These are phyloP conservation scores for Thaumetopoea pityocampa DNA, from an alignment of 1,140 invertebrate genomes.

Conservation along the genomic window DNA sequence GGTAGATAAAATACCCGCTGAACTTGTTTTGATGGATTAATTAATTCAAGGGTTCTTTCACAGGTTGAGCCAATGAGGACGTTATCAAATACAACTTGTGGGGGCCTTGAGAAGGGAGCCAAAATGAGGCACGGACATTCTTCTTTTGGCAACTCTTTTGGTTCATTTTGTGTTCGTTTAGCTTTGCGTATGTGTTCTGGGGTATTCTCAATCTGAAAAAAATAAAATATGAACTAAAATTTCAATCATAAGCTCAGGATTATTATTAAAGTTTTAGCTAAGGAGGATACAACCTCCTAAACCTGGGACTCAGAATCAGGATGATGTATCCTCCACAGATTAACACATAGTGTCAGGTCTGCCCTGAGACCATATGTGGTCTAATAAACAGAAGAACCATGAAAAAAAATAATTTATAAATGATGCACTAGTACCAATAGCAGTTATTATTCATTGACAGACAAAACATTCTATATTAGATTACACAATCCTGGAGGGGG, in stretches of 20 bases:
- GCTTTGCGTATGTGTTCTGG: constrained; percentile 55
- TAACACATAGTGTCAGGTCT: too few relatives aligned
- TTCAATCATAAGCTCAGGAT: not conserved
- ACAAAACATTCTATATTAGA: too few relatives aligned
- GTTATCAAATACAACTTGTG: constrained; percentile 80
- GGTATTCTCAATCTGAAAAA: constrained; percentile 66
- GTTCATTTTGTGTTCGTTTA: constrained; percentile 26
- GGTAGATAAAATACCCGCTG: constrained; percentile 66
- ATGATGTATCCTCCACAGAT: too few relatives aligned
- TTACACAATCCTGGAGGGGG: too few relatives aligned
- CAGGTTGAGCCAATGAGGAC: constrained; percentile 75
- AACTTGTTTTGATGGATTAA: constrained; percentile 75
- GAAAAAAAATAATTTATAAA: too few relatives aligned
- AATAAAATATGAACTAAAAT: constrained; percentile 2
- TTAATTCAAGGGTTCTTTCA: constrained; percentile 73
- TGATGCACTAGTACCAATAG: too few relatives aligned
- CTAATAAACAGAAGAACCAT: too few relatives aligned
- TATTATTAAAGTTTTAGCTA: not conserved
- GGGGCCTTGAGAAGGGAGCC: constrained; percentile 78
- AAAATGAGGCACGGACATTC: constrained; percentile 69
- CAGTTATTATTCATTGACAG: too few relatives aligned
- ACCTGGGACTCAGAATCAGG: too few relatives aligned
- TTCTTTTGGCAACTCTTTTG: constrained; percentile 47
- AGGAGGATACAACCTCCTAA: too few relatives aligned
- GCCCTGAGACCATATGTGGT: too few relatives aligned